Evolutionary conservation across 1,140 invertebrate species (phyloP).

Genomic region (Neoseiulus cucumeris): DNA sequence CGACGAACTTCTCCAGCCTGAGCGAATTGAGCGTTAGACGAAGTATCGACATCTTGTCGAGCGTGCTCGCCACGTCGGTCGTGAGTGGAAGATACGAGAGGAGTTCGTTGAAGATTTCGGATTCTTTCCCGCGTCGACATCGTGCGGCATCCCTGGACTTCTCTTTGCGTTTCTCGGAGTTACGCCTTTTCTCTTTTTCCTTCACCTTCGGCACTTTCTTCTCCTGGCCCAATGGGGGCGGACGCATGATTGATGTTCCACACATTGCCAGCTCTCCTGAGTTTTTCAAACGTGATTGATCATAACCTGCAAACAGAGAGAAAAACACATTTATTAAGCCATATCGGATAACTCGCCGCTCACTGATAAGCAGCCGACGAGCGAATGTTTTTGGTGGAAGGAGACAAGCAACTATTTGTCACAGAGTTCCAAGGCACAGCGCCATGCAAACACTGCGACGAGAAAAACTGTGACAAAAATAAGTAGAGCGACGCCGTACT

Average conservation of each 20-base stretch:
- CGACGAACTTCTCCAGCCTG: slow-evolving; percentile 56
- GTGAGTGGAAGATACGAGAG: slow-evolving; percentile 56
- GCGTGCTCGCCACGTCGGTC: slow-evolving; percentile 45
- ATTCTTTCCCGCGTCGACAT: slow-evolving; percentile 71
- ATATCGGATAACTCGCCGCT: too few species aligned
- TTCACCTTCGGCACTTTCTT: not conserved
- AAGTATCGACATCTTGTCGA: slow-evolving; percentile 91
- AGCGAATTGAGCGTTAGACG: slow-evolving; percentile 75
- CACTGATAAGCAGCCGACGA: too few species aligned
- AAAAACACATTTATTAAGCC: too few species aligned
- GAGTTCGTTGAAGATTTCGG: slow-evolving; percentile 76
- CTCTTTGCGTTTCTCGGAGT: slow-evolving; percentile 87
- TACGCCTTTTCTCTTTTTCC: slow-evolving; percentile 35
- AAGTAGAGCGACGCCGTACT: too few species aligned
- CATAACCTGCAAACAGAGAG: too few species aligned
- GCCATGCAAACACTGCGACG: too few species aligned
- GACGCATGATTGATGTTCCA: not conserved
- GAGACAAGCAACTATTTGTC: too few species aligned
- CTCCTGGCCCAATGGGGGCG: not conserved
- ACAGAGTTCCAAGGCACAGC: too few species aligned
- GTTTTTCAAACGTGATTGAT: too few species aligned
- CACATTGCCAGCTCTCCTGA: not conserved
- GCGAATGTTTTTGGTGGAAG: too few species aligned
- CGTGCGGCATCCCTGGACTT: slow-evolving; percentile 84
- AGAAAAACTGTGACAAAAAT: too few species aligned